These are phyloP conservation scores for Campylomormyrus tamandua DNA, from an alignment of 2,113 vertebrate genomes.

Conservation along the genomic window DNA sequence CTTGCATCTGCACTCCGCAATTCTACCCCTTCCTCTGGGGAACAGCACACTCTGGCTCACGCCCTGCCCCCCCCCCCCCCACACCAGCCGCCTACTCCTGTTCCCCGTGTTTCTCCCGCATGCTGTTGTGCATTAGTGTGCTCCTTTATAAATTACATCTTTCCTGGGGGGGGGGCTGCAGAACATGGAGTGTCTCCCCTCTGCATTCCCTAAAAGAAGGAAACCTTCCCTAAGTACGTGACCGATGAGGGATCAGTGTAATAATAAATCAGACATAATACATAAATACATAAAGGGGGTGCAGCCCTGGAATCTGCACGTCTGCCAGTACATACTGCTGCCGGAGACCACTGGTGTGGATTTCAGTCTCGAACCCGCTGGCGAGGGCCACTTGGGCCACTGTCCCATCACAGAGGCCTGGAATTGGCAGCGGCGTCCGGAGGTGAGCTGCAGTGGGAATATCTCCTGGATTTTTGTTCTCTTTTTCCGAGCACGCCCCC, in stretches of 20 bases:
- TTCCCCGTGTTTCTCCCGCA: neutral
- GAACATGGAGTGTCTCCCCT: neutral
- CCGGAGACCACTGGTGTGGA: neutral
- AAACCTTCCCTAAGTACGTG: neutral
- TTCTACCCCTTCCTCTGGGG: neutral
- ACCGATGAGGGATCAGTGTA: neutral
- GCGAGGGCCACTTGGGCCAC: neutral
- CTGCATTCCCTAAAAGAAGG: neutral
- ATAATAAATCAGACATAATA: neutral
- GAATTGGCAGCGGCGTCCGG: constrained; percentile 48
- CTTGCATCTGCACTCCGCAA: neutral
- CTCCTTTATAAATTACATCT: neutral
- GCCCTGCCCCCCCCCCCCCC: neutral
- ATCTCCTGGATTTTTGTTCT: constrained; percentile 54
- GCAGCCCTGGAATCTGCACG: neutral
- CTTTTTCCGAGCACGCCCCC: constrained; percentile 54
- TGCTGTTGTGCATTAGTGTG: neutral
- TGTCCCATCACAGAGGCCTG: constrained; percentile 20
- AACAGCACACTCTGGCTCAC: neutral
- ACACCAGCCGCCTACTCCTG: neutral
- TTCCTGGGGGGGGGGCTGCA: neutral
- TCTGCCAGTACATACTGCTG: neutral
- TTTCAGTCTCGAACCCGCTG: neutral
- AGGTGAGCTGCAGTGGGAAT: constrained; percentile 51
- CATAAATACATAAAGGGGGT: neutral